Evolutionary conservation across 2,113 vertebrate genomes (phyloP).

Genomic region (Dendrocopos noguchii): DNA sequence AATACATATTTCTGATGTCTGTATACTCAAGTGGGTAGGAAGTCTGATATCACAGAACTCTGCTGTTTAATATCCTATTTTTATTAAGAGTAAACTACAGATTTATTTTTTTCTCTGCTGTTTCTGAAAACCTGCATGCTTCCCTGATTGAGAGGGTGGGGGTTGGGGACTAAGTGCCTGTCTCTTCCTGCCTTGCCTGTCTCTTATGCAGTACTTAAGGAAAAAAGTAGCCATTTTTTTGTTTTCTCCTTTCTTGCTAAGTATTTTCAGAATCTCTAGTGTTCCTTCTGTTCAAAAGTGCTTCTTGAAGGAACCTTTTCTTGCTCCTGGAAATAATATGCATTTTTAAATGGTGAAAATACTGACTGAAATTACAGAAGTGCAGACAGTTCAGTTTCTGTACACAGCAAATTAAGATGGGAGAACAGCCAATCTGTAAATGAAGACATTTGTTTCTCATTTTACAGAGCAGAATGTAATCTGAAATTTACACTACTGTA

Average conservation of each 20-base stretch:
- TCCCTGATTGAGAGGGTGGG: neutral
- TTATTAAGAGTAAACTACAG: neutral
- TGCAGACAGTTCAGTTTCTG: neutral
- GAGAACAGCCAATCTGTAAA: neutral
- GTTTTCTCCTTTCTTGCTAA: neutral
- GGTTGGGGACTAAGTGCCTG: neutral
- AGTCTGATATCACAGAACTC: neutral
- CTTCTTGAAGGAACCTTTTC: neutral
- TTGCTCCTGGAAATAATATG: neutral
- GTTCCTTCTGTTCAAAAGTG: neutral
- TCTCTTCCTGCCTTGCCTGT: neutral
- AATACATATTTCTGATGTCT: neutral
- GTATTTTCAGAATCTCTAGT: neutral
- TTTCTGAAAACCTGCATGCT: neutral
- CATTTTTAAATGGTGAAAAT: neutral
- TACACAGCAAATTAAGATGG: neutral
- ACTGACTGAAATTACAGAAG: neutral
- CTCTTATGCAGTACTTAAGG: neutral
- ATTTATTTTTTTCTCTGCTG: neutral
- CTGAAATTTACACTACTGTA: neutral
- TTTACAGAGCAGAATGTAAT: neutral
- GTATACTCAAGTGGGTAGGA: neutral
- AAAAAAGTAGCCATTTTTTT: neutral
- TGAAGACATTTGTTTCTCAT: neutral
- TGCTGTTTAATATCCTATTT: neutral